Evolutionary conservation across 2,888 invertebrate genomes (phyloP).

Genomic region (Arge pagana): DNA sequence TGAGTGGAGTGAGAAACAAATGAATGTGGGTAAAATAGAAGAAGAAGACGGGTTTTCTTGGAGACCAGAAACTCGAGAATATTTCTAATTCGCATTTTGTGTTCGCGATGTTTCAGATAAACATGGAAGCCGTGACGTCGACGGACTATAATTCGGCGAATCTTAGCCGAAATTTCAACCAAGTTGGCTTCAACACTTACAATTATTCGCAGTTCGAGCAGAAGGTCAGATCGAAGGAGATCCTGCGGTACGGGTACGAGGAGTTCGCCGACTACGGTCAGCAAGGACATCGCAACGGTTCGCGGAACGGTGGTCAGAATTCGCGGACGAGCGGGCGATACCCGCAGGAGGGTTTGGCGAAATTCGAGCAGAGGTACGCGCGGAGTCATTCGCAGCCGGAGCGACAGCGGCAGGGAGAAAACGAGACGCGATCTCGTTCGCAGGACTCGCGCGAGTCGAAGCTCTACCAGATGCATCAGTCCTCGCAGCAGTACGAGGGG

Average conservation of each 20-base stretch:
- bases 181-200: constrained; percentile 49
- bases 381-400: constrained; percentile 52
- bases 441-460: constrained; percentile 49
- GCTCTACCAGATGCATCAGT: constrained; percentile 49
- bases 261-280: constrained; percentile 45
- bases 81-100: too few relatives aligned
- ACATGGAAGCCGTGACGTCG: constrained; percentile 61
- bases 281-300: constrained; percentile 37
- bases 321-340: constrained; percentile 25
- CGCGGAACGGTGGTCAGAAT: constrained; percentile 32
- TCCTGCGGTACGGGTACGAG: constrained; percentile 44
- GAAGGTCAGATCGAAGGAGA: constrained; percentile 46
- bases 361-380: constrained; percentile 42
- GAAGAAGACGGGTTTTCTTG: too few relatives aligned
- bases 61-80: too few relatives aligned
- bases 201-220: constrained; percentile 52
- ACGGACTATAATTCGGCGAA: constrained; percentile 58
- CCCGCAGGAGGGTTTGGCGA: constrained; percentile 34
- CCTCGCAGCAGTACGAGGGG: constrained; percentile 39
- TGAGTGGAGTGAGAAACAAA: too few relatives aligned
- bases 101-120: constrained; percentile 61
- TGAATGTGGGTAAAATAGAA: too few relatives aligned
- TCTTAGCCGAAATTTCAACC: constrained; percentile 48
- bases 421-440: constrained; percentile 50
- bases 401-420: constrained; percentile 42